Percentiles rank a stretch among this genome's conserved stretches.
Conservation (phyloP, 1,140 invertebrate genomes). For the Maconellicoccus hirsutus region DNA sequence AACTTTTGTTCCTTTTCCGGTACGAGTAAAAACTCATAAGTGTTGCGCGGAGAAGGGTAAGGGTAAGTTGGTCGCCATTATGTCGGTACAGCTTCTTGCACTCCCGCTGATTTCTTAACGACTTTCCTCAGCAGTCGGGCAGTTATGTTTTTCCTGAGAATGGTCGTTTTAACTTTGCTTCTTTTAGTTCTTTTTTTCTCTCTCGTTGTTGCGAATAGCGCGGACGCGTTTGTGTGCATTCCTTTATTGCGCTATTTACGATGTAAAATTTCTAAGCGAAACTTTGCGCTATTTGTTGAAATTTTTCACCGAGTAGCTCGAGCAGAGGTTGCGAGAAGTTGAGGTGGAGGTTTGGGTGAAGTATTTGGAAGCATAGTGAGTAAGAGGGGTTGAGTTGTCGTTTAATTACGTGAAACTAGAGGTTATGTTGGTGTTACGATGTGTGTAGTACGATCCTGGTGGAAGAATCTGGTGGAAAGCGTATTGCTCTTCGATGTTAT, state of each 20-base stretch:
- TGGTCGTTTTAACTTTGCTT: slow-evolving; percentile 8
- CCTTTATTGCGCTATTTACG: neutral
- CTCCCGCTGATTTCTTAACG: slow-evolving; percentile 7
- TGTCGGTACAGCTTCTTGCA: slow-evolving; percentile 7
- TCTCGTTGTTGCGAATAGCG: neutral
- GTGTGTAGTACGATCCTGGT: no score
- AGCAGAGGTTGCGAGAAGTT: neutral
- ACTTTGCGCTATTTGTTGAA: neutral
- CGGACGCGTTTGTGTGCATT: neutral
- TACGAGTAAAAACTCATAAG: slow-evolving; percentile 4
- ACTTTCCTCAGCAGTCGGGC: slow-evolving; percentile 1
- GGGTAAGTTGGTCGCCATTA: slow-evolving; percentile 2
- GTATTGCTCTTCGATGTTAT: no score
- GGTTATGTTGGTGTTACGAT: no score
- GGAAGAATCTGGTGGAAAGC: no score
- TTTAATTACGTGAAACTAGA: no score
- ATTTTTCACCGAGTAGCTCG: neutral
- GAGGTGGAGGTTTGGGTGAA: neutral
- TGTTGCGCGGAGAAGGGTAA: neutral
- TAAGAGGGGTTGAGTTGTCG: no score
- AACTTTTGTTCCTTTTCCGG: slow-evolving; percentile 7
- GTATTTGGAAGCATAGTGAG: no score
- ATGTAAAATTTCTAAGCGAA: neutral
- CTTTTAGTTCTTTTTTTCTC: neutral
- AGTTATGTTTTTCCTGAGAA: slow-evolving; percentile 5